These are phyloP conservation scores for Astreopora myriophthalma DNA, from an alignment of 64 coral and sea anemone species.

Conservation along the genomic window DNA sequence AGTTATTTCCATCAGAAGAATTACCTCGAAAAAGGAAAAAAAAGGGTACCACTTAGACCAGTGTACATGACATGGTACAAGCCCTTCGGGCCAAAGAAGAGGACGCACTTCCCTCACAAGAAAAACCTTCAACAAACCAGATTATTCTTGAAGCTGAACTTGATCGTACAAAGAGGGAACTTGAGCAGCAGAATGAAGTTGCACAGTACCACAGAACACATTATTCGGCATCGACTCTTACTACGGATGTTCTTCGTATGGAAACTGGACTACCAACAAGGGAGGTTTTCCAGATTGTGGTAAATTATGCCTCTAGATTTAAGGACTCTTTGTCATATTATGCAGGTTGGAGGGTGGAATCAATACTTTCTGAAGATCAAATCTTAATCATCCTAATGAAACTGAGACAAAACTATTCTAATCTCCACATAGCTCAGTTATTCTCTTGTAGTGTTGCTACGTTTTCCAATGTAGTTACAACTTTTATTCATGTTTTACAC, in stretches of 20 bases:
- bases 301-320: constrained; percentile 7
- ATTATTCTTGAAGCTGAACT: constrained; percentile 40
- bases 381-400: constrained; percentile 34
- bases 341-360: constrained; percentile 4
- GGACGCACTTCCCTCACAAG: neutral
- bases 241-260: constrained; percentile 13
- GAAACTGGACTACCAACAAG: neutral
- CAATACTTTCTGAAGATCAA: constrained; percentile 14
- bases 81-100: neutral
- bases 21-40: neutral
- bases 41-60: neutral
- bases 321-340: constrained; percentile 9
- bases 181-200: neutral
- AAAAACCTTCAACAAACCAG: neutral
- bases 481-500: constrained; percentile 34
- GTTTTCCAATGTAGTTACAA: constrained; percentile 18
- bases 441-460: constrained; percentile 34
- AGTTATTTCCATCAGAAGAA: constrained; percentile 13
- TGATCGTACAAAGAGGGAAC: neutral
- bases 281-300: neutral
- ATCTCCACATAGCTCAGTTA: constrained; percentile 5
- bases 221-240: neutral
- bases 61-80: neutral
- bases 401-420: constrained; percentile 23
- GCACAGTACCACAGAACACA: constrained; percentile 11